Conservation (phyloP, 1,140 invertebrate genomes). For the Heliconius congener region DNA sequence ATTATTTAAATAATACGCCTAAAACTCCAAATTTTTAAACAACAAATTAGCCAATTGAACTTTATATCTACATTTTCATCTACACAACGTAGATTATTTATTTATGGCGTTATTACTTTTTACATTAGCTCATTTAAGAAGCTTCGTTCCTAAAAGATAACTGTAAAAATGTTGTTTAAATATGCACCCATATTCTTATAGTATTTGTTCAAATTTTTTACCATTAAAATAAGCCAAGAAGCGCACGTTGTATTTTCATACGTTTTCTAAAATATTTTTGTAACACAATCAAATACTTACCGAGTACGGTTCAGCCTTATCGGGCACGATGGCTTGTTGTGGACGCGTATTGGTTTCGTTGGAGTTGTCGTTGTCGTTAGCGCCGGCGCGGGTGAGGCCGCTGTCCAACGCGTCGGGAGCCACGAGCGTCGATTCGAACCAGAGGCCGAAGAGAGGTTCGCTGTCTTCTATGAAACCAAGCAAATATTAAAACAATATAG, state of each 20-base stretch:
- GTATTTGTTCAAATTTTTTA: too few species aligned
- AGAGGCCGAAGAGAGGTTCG: constrained; percentile 94
- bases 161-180: too few species aligned
- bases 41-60: too few species aligned
- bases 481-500: neutral
- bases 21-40: too few species aligned
- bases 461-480: constrained; percentile 85
- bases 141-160: too few species aligned
- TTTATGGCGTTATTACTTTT: too few species aligned
- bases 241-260: too few species aligned
- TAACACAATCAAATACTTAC: constrained; percentile 79
- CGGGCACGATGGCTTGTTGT: constrained; percentile 87
- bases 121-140: too few species aligned
- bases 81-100: too few species aligned
- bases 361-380: constrained; percentile 70
- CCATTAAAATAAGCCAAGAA: too few species aligned
- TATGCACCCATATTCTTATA: too few species aligned
- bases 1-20: neutral
- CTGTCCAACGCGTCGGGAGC: constrained; percentile 87
- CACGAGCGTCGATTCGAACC: constrained; percentile 95
- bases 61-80: too few species aligned
- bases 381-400: constrained; percentile 78
- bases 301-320: constrained; percentile 94
- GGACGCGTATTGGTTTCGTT: constrained; percentile 53
- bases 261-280: neutral